phyloP scores from a whole-genome alignment of 64 coral and sea anemone genomes.

The Acropora yongei region DNA sequence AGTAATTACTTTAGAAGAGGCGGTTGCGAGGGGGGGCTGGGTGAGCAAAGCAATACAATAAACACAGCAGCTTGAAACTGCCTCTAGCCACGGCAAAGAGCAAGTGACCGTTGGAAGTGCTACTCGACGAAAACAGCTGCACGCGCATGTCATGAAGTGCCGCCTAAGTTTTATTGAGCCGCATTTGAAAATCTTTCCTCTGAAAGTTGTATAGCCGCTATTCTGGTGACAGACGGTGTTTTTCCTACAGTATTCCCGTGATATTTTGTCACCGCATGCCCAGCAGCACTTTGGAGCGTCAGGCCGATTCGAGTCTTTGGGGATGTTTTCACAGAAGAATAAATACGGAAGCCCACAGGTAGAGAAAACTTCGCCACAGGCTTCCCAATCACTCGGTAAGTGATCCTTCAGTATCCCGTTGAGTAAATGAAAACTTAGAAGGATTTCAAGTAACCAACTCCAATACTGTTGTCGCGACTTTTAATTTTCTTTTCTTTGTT shows the following conservation, averaged over 20 bases:
- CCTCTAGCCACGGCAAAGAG: no score
- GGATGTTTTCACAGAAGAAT: slow-evolving; percentile 54
- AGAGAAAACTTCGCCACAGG: slow-evolving; percentile 1
- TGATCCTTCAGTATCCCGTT: neutral
- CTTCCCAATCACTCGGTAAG: slow-evolving; percentile 15
- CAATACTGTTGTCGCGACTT: no score
- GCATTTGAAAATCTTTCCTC: neutral
- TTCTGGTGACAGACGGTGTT: neutral
- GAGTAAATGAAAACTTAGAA: no score
- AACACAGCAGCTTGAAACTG: no score
- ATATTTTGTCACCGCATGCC: slow-evolving; percentile 75
- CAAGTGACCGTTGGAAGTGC: no score
- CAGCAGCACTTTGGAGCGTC: slow-evolving; percentile 85
- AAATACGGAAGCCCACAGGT: slow-evolving; percentile 7
- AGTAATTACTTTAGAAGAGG: no score
- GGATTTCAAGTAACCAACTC: no score
- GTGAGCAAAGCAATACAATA: neutral
- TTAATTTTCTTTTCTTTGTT: neutral
- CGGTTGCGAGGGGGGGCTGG: no score
- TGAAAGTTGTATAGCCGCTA: no score
- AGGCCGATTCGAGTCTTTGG: slow-evolving; percentile 62
- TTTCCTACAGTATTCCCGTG: slow-evolving; percentile 46
- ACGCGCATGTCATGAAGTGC: no score
- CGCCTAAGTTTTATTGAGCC: no score
- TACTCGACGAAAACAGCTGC: no score